Evolutionary conservation across 2,113 vertebrate genomes (phyloP).

Genomic region (Sceloporus tristichus): DNA sequence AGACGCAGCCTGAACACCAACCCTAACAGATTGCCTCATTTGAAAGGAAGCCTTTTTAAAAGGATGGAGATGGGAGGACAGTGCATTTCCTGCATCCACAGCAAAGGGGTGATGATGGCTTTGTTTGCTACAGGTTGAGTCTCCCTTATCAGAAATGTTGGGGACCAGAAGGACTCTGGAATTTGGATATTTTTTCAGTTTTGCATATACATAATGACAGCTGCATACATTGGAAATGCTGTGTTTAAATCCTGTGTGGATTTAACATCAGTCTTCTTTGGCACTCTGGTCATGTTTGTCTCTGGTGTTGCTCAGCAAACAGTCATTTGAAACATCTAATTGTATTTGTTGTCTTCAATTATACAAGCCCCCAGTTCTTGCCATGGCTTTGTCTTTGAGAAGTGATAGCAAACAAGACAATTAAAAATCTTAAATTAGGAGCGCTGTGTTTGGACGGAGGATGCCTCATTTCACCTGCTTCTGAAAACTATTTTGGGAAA

Average conservation of each 20-base stretch:
- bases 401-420: slow-evolving; percentile 11
- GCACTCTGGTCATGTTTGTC: slow-evolving; percentile 5
- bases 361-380: neutral
- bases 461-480: slow-evolving; percentile 10
- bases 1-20: neutral
- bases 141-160: too few relatives aligned
- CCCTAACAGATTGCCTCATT: slow-evolving; percentile 20
- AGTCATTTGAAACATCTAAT: neutral
- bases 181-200: too few relatives aligned
- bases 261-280: slow-evolving; percentile 34
- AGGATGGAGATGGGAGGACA: neutral
- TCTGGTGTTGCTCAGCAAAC: neutral
- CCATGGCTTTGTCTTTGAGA: neutral
- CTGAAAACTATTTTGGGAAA: neutral
- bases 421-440: slow-evolving; percentile 25
- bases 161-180: too few relatives aligned
- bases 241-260: slow-evolving; percentile 12
- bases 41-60: slow-evolving; percentile 27
- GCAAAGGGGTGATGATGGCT: too few relatives aligned
- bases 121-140: too few relatives aligned
- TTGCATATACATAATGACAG: too few relatives aligned
- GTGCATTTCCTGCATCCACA: too few relatives aligned
- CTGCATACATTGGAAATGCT: neutral
- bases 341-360: slow-evolving; percentile 2
- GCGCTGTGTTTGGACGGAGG: neutral